Base-by-base conservation (phyloP, 2,797 vertebrate genomes). In the Crenichthys baileyi region DNA sequence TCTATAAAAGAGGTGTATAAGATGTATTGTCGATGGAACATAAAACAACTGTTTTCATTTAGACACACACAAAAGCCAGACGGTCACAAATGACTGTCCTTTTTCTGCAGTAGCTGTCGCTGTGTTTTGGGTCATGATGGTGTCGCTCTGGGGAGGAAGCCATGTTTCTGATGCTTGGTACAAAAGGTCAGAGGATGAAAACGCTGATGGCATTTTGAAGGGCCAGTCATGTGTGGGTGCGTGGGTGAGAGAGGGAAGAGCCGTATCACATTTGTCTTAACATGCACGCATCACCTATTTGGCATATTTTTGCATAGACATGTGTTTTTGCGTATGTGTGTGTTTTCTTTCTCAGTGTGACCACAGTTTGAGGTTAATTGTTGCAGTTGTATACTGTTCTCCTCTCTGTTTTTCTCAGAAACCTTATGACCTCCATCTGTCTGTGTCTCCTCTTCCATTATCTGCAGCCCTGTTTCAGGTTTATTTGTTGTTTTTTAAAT, bases 161-260 rank as follows among this genome's bases (percentile, higher is more conserved):
- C 85, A 88, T 91, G 82, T 91, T 88, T 93, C 86, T 87, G 89
- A 85, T 44, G 85, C 84, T 85, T 82, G 78, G 88, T 81, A 91
- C 90, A 88, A 85, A 92, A 91, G 90, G 92, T 94, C 90, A 93
- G 78, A 79, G 79, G 77, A 90, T 83, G 86, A 67, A 85, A 88
- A 85, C 31, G 82, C 88, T 89, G 85, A 60, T 90, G 90, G 91
- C 91, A 83, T 91, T 91, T 90, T 61, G 79, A 85, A 48, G 24
- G 12, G 39, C 53, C 65, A n/a, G 50, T 50, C 70, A 71, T 58
- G 53, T 46, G 72, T 73, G 65, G 55, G 79, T 11, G 79, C 41
- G 76, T 75, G 65, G 22, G 53, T 44, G 70, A 44, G 76, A 31
- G 61, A 50, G 44, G 53, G 75, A 0, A 51, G 68, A 76, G 51